These are phyloP conservation scores for Endotricha flammealis DNA, from an alignment of 2,888 invertebrate genomes.

Conservation along the genomic window DNA sequence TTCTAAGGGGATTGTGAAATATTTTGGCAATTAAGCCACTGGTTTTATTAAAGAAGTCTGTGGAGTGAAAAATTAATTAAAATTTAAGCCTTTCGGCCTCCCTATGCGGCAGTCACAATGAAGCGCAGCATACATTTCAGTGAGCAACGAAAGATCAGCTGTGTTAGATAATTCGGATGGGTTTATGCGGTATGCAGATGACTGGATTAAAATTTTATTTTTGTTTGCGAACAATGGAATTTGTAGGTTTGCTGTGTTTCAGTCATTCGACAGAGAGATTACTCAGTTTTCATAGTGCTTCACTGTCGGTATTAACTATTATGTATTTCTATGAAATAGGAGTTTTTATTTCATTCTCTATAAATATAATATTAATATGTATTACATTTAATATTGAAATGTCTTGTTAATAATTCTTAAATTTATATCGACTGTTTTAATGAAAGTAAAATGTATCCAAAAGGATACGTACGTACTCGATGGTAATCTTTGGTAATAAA, in stretches of 20 bases:
- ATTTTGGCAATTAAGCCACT: slow-evolving; percentile 62
- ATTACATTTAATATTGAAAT: too few relatives aligned
- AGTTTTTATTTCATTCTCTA: too few relatives aligned
- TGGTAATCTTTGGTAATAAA: too few relatives aligned
- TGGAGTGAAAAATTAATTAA: slow-evolving; percentile 75
- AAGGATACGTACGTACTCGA: too few relatives aligned
- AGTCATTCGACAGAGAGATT: background rate
- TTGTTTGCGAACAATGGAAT: slow-evolving; percentile 15
- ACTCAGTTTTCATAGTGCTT: too few relatives aligned
- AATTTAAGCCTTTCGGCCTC: slow-evolving; percentile 63
- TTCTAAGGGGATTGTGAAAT: slow-evolving; percentile 55
- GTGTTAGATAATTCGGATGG: slow-evolving; percentile 64
- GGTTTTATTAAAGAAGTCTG: slow-evolving; percentile 60
- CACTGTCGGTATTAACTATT: too few relatives aligned
- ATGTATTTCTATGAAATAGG: too few relatives aligned
- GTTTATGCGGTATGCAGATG: slow-evolving; percentile 49
- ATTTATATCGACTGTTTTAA: too few relatives aligned
- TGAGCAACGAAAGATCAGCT: slow-evolving; percentile 69
- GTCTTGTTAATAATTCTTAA: too few relatives aligned
- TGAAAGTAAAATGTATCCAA: too few relatives aligned
- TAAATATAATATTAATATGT: too few relatives aligned
- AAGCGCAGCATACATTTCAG: slow-evolving; percentile 60
- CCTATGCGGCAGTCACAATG: slow-evolving; percentile 50
- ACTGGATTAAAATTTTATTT: slow-evolving; percentile 40
- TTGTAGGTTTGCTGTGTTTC: slow-evolving; percentile 1